Conservation (phyloP, 2,113 vertebrate species). For the Choloepus hoffmanni region DNA sequence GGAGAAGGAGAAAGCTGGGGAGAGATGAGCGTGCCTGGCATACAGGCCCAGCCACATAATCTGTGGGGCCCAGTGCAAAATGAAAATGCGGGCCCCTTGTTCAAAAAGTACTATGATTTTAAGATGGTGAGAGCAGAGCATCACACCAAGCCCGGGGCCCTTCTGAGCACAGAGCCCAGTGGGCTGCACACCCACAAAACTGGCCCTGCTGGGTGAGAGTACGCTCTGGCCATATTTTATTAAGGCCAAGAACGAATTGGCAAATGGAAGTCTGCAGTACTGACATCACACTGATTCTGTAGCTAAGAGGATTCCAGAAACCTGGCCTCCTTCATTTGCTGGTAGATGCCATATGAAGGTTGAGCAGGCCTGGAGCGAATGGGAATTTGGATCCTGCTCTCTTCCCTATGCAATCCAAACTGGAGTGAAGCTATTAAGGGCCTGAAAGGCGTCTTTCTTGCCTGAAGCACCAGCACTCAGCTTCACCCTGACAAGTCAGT, state of each 20-base stretch:
- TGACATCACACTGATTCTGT: not conserved
- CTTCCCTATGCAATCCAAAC: not conserved
- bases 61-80: not conserved
- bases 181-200: fast-evolving
- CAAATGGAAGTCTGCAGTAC: not conserved
- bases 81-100: not conserved
- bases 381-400: not conserved
- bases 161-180: fast-evolving
- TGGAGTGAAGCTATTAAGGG: not conserved
- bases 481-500: not conserved
- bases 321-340: not conserved
- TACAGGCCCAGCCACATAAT: too few relatives aligned
- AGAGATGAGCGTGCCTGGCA: not conserved
- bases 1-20: too few relatives aligned
- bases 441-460: not conserved
- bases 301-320: not conserved
- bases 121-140: not conserved
- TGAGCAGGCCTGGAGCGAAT: not conserved
- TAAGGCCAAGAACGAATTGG: not conserved
- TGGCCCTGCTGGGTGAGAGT: not conserved
- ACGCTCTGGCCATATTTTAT: not conserved
- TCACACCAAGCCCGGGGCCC: not conserved
- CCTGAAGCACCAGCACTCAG: not conserved
- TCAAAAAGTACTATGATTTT: not conserved
- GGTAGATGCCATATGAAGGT: not conserved